Base-by-base conservation (phyloP, 2,797 vertebrate genomes). In the Smutsia temminckii region DNA sequence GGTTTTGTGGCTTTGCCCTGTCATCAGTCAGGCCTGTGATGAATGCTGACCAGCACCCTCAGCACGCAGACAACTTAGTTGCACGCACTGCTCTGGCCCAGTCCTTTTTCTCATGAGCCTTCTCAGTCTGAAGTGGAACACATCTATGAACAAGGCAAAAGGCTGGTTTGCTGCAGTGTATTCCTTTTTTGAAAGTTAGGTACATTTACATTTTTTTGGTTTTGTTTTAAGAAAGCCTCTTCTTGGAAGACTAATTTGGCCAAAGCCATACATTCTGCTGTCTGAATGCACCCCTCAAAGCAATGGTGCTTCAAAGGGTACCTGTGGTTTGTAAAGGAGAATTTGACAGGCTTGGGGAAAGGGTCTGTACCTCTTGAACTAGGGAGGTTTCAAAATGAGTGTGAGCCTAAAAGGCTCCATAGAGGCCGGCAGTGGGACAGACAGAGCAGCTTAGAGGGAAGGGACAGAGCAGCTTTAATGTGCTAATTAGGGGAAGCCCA, bases 381-480 rank as follows among this genome's bases (percentile, higher is more conserved):
- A 72, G 85, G 97, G 97, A 94, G 89, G 81, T 97, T 98, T 98
- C 97, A 96, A 96, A 98, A 97, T 23, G 96, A 98, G 96, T 78
- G 18, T 85, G 81, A 13, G 89, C 96, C 93, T 98, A 97, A 98
- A 98, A 98, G 97, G 94, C 97, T 97, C 95, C 97, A 95, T 91
- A 98, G 98, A 98, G 97, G 91, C 97, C 57, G 90, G 81, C 88
- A 89, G 96, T 84, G 87, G 49, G 97, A 97, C 97, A 98, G 98
- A 98, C 98, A 98, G 98, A 98, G 98, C 93, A 37, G 98, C 97
- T 98, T 97, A 97, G 98, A 98, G 97, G 95, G 97, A 98, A 98
- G 97, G 97, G 97, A 98, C 98, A 97, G 98, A 98, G 97, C 96
- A 95, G 98, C 98, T 98, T 99, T 98, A 98, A 98, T 98, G 98